Evolutionary conservation across 2,113 vertebrate genomes (phyloP).

Genomic region (Climacteris rufus): DNA sequence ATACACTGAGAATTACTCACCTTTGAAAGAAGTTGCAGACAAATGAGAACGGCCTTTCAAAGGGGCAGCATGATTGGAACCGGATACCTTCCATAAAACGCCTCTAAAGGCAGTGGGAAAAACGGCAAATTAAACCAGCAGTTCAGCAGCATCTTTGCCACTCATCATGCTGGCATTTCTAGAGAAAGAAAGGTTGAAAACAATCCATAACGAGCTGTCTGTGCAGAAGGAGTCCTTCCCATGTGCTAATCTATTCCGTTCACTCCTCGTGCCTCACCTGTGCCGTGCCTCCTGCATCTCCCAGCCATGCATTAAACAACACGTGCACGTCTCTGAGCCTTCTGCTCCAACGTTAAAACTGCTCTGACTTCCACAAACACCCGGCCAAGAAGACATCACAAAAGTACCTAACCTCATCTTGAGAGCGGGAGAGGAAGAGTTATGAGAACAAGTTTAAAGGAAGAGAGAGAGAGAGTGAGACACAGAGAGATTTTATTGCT

Average conservation of each 20-base stretch:
- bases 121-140: slow-evolving; percentile 1
- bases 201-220: not conserved
- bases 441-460: slow-evolving; percentile 3
- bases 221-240: not conserved
- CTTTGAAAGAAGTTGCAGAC: slow-evolving; percentile 10
- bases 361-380: not conserved
- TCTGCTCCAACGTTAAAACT: not conserved
- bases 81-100: not conserved
- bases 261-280: not conserved
- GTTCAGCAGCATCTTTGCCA: not conserved
- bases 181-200: not conserved
- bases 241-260: not conserved
- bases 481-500: slow-evolving; percentile 34
- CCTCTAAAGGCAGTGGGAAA: not conserved
- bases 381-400: not conserved
- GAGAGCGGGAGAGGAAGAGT: not conserved
- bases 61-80: not conserved
- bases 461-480: not conserved
- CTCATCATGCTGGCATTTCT: not conserved
- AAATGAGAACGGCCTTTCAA: slow-evolving; percentile 5
- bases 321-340: not conserved
- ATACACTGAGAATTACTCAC: not conserved
- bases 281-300: not conserved
- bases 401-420: slow-evolving; percentile 3
- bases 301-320: not conserved